Evolutionary conservation across 2,113 vertebrate genomes (phyloP), one percentile per base, ranked within the genome.

Genomic region (Salminus brasiliensis): DNA sequence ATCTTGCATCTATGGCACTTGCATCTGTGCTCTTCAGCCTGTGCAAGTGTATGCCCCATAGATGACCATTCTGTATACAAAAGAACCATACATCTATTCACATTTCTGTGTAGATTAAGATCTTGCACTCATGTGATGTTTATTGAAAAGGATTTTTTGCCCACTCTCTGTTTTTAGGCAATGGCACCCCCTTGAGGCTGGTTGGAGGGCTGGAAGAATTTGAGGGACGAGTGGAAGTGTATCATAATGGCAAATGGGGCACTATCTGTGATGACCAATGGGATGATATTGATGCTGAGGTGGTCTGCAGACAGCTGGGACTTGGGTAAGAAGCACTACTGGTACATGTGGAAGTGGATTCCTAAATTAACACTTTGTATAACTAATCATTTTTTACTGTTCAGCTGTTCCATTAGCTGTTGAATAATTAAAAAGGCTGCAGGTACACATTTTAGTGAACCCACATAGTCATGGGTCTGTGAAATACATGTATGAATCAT

Each of bases 191-290:
- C 0, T 78, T 96, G 81, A 92, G 95, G 65, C 88, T 96, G 63
- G 95, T 92, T 47, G 94, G 94, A 55, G 94, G 94, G 4, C 88
- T 92, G 85, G 94, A 95, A 81, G 90, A 89, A 47, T 95, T 94
- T 84, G 94, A 95, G 82, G 95, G 95, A 0, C 90, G 94, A 18
- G 91, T 96, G 25, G 95, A 96, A 82, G 93, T 96, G 53, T 96
- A 94, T 85, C 90, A 92, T 13, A 76, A 90, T 0, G 93, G 93
- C 76, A 88, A 81, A 32, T 96, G 95, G 95, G 95, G 95, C 43
- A 94, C 95, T 53, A 89, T 96, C 76, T 96, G 95, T 76, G 93
- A 94, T 4, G 93, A 95, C 84, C 92, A 92, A 29, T 96, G 95
- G 95, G 95, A 96, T 0, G 90, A 95, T 81, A 85, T 85, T 13